Percentiles rank a stretch among this genome's conserved stretches.
Conservation (phyloP, 2,888 invertebrate species). For the Deilephila porcellus region DNA sequence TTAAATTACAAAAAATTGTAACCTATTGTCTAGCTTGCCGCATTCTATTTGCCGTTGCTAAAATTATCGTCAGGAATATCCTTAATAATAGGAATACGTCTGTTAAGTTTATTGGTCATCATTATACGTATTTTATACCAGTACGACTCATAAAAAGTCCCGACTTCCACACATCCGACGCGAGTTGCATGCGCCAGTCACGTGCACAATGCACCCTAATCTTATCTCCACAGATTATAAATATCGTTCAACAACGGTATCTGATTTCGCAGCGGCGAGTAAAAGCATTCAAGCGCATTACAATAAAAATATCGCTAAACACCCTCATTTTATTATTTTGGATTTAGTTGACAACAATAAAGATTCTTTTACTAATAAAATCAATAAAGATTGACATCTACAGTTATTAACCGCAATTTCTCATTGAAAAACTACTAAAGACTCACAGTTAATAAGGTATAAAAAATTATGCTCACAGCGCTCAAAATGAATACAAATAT, state of each 20-base stretch:
- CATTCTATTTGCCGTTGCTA: too few species aligned
- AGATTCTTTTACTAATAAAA: background rate
- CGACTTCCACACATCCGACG: background rate
- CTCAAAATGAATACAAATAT: too few species aligned
- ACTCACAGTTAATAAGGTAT: too few species aligned
- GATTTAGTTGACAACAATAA: background rate
- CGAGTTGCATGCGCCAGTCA: background rate
- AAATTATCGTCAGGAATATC: too few species aligned
- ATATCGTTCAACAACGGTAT: background rate
- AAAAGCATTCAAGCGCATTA: background rate
- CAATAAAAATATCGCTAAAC: background rate
- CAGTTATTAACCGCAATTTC: too few species aligned
- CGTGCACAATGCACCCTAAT: constrained; percentile 15
- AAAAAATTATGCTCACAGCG: too few species aligned
- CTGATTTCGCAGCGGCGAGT: background rate
- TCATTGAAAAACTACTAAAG: too few species aligned
- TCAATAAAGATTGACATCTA: too few species aligned
- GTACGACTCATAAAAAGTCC: background rate
- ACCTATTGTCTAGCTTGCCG: too few species aligned
- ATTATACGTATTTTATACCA: background rate
- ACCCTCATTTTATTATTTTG: background rate
- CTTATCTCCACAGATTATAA: constrained; percentile 13
- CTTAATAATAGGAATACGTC: background rate
- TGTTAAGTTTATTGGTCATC: background rate
- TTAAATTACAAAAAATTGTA: too few species aligned